Percentiles rank a stretch among this genome's conserved stretches.
phyloP scores from a whole-genome alignment of 1,140 invertebrate genomes.

The Neuroterus valhalla region DNA sequence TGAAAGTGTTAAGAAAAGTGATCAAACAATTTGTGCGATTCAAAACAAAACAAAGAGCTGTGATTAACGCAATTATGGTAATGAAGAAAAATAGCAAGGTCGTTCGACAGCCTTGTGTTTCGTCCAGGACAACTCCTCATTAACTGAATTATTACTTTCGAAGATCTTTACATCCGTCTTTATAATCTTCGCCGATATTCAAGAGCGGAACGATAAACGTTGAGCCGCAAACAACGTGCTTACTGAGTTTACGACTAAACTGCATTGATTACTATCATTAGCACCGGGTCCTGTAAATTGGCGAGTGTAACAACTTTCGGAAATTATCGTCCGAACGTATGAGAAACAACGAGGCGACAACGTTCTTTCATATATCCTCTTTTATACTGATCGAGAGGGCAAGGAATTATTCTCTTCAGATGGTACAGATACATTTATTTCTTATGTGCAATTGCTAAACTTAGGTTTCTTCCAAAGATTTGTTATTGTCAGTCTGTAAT shows the following conservation, averaged over 20 bases:
- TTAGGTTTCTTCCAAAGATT: too few relatives aligned
- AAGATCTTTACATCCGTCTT: background rate
- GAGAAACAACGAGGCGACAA: background rate
- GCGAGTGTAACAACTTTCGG: constrained; percentile 10
- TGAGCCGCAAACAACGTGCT: constrained; percentile 2
- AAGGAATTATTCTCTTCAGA: too few relatives aligned
- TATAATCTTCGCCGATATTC: constrained; percentile 7
- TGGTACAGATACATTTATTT: too few relatives aligned
- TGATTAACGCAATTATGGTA: background rate
- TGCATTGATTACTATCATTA: constrained; percentile 12
- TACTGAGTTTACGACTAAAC: constrained; percentile 13
- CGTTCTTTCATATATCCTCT: too few relatives aligned
- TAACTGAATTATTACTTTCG: background rate
- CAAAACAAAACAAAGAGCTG: background rate
- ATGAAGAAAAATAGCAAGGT: background rate
- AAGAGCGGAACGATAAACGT: background rate
- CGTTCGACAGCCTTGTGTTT: background rate
- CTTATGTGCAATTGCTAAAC: too few relatives aligned
- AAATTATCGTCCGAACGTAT: constrained; percentile 7
- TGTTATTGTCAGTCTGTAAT: too few relatives aligned
- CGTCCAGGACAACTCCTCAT: background rate
- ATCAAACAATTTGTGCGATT: background rate
- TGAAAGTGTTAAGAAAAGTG: background rate
- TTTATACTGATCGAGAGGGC: too few relatives aligned
- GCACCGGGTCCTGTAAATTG: background rate